Percentiles rank a stretch among this genome's conserved stretches.
Conservation (phyloP, 1,140 invertebrate species). For the Listronotus bonariensis region DNA sequence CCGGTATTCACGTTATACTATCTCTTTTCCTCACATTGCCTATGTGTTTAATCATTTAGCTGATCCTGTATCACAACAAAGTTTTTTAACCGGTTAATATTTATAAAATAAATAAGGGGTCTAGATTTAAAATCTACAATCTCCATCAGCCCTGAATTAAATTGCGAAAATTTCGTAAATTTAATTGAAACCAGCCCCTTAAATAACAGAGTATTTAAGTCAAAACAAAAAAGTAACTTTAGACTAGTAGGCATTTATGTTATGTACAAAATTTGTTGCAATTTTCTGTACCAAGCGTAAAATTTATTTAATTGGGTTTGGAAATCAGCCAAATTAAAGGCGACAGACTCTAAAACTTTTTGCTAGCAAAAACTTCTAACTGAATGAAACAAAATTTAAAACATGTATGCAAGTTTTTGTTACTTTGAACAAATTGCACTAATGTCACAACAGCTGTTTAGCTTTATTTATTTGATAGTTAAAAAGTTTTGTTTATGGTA, state of each 20-base stretch:
- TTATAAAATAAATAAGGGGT: no score
- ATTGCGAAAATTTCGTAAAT: no score
- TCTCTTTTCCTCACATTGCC: no score
- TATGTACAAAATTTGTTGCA: conserved; percentile 18
- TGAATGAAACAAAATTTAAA: conserved; percentile 27
- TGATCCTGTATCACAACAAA: no score
- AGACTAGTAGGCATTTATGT: background rate
- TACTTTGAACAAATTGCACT: background rate
- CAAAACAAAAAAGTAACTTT: conserved; percentile 4
- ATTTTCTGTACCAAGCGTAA: conserved; percentile 13
- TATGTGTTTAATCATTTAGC: no score
- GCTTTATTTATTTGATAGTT: conserved; percentile 17
- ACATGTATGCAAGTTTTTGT: conserved; percentile 6
- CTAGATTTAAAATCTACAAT: no score
- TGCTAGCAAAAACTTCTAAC: conserved; percentile 19
- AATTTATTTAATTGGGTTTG: conserved; percentile 28
- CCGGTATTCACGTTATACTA: no score
- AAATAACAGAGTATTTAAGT: no score
- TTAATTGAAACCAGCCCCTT: no score
- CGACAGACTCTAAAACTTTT: conserved; percentile 9
- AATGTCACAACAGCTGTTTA: background rate
- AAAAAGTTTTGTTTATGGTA: background rate
- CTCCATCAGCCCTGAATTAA: no score
- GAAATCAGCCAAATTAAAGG: conserved; percentile 17
- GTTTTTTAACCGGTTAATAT: no score